A percentile compares a stretch with the other conserved stretches of the same genome.
Evolutionary conservation across 1,140 invertebrate species (phyloP).

Genomic region (Cyphomyrmex costatus): DNA sequence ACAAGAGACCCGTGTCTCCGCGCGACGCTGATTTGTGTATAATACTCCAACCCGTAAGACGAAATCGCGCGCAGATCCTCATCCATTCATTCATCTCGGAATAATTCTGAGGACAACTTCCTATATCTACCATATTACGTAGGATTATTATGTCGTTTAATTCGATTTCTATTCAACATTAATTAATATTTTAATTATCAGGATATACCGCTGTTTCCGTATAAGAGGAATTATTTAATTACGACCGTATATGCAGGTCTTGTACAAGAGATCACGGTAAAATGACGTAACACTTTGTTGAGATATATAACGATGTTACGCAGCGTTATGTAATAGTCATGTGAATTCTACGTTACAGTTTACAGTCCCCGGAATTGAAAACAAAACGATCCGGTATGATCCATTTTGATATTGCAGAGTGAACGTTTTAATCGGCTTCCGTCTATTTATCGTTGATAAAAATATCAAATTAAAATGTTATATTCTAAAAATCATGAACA

Average conservation of each 20-base stretch:
- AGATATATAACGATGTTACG: slow-evolving; percentile 29
- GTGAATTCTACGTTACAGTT: slow-evolving; percentile 25
- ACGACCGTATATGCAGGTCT: neutral
- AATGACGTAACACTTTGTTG: neutral
- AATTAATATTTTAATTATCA: slow-evolving; percentile 10
- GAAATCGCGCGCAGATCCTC: slow-evolving; percentile 22
- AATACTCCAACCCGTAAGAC: neutral
- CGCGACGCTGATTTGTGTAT: slow-evolving; percentile 42
- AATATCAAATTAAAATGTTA: neutral
- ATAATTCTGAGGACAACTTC: neutral
- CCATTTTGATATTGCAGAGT: neutral
- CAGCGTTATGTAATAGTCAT: slow-evolving; percentile 8
- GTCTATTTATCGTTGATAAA: neutral
- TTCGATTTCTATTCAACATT: neutral
- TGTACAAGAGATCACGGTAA: neutral
- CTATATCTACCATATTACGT: neutral
- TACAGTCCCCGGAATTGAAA: neutral
- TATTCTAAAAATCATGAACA: slow-evolving; percentile 7
- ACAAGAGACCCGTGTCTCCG: slow-evolving; percentile 12
- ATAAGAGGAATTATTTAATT: neutral
- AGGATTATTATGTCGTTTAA: neutral
- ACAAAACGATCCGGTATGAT: slow-evolving; percentile 30
- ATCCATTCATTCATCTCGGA: neutral
- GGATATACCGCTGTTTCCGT: neutral
- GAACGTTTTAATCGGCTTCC: slow-evolving; percentile 28